Percentiles rank a stretch among this genome's conserved stretches.
phyloP scores from a whole-genome alignment of 2,888 invertebrate species.

The Thymelicus lineola region DNA sequence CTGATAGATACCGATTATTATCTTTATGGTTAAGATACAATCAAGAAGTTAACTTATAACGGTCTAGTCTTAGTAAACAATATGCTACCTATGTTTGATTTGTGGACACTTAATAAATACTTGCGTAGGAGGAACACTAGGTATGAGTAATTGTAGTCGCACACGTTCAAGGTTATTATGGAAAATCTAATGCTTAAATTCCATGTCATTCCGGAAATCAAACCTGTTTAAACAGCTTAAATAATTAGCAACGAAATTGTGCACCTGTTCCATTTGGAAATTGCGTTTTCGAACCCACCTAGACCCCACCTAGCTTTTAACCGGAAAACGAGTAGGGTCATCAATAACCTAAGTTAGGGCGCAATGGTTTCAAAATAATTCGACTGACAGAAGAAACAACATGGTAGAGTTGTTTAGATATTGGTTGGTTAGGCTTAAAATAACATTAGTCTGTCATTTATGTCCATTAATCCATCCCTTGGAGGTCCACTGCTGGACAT shows the following conservation, averaged over 20 bases:
- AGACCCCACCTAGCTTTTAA: neutral
- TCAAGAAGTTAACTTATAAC: neutral
- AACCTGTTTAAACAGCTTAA: slow-evolving; percentile 40
- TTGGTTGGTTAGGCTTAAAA: no score
- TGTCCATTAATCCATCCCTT: no score
- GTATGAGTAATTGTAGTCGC: slow-evolving; percentile 69
- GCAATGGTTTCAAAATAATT: no score
- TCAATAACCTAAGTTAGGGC: slow-evolving; percentile 5
- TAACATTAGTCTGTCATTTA: no score
- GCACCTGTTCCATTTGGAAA: slow-evolving; percentile 33
- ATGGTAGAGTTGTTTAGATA: no score
- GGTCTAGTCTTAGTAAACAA: slow-evolving; percentile 47
- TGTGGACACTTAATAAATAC: slow-evolving; percentile 50
- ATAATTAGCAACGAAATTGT: slow-evolving; percentile 13
- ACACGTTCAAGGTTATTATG: slow-evolving; percentile 61
- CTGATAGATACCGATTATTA: neutral
- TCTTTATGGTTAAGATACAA: slow-evolving; percentile 10
- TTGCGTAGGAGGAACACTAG: slow-evolving; percentile 55
- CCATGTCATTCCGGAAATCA: slow-evolving; percentile 44
- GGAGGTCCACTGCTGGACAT: no score
- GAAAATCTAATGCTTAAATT: slow-evolving; percentile 59
- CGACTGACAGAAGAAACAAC: no score
- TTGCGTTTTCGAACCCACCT: neutral
- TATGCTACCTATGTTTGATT: slow-evolving; percentile 54
- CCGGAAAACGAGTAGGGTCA: slow-evolving; percentile 17